Conservation (phyloP, 2,797 vertebrate species). For the Borostomias antarcticus region DNA sequence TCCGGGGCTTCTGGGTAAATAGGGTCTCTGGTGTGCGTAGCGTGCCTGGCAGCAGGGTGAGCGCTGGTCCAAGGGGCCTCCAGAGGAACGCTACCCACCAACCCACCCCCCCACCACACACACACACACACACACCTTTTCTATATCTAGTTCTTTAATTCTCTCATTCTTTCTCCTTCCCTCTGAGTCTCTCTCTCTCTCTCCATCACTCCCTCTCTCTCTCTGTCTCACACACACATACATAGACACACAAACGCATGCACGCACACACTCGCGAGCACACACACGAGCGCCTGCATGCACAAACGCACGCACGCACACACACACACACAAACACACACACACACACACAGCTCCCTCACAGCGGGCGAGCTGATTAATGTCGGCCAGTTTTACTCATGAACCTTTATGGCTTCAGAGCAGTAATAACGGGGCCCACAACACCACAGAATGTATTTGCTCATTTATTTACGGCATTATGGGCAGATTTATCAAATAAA, state of each 20-base stretch:
- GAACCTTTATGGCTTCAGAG: conserved; percentile 62
- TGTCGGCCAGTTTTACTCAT: conserved; percentile 60
- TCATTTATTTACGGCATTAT: conserved; percentile 63
- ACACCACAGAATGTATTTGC: conserved; percentile 57
- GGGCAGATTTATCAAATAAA: conserved; percentile 57
- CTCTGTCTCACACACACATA: conserved; percentile 20
- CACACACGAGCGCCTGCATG: conserved; percentile 21
- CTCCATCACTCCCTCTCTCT: conserved; percentile 19
- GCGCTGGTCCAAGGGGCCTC: conserved; percentile 69
- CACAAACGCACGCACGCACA: conserved; percentile 32
- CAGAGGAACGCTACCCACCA: conserved; percentile 55
- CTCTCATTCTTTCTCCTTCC: conserved; percentile 56
- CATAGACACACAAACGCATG: conserved; percentile 24
- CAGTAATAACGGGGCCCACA: conserved; percentile 53
- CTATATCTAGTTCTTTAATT: no score
- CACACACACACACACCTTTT: no score
- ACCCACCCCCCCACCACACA: conserved; percentile 56
- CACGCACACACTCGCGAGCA: conserved; percentile 31
- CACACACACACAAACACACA: conserved; percentile 38
- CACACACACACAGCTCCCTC: conserved; percentile 28
- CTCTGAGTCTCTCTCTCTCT: conserved; percentile 33
- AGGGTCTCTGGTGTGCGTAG: conserved; percentile 76
- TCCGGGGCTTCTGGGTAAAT: conserved; percentile 76
- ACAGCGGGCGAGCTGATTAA: conserved; percentile 64
- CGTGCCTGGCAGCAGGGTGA: conserved; percentile 76